Evolutionary conservation across 2,113 vertebrate species (phyloP).

Genomic region (Hippoglossus stenolepis): DNA sequence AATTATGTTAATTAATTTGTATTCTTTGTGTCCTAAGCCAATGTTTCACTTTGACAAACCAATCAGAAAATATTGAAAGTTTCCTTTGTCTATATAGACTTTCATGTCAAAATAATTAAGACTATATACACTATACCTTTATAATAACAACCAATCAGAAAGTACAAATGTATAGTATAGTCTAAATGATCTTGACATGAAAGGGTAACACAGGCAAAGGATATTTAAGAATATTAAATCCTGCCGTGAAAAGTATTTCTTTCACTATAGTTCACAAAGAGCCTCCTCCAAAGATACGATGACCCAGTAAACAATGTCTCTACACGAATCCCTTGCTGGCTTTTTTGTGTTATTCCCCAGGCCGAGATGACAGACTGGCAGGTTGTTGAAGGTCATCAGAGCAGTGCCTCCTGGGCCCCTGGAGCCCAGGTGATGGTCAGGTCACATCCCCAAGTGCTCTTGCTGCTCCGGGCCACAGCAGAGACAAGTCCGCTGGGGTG

Average conservation of each 20-base stretch:
- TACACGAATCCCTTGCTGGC: conserved; percentile 59
- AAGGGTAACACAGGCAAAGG: background rate
- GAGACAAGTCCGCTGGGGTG: conserved; percentile 81
- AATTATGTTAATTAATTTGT: no score
- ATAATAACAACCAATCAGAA: background rate
- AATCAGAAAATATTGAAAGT: conserved; percentile 13
- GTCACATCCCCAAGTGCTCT: conserved; percentile 71
- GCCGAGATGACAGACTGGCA: conserved; percentile 78
- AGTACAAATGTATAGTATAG: conserved; percentile 4
- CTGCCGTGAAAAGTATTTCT: conserved; percentile 34
- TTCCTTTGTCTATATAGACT: background rate
- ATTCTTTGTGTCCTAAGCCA: no score
- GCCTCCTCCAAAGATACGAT: conserved; percentile 53
- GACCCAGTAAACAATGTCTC: conserved; percentile 66
- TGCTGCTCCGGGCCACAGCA: conserved; percentile 70
- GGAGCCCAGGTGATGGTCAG: conserved; percentile 75
- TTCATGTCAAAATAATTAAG: background rate
- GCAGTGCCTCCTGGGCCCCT: conserved; percentile 64
- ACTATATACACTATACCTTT: background rate
- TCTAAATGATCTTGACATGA: background rate
- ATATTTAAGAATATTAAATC: conserved; percentile 26
- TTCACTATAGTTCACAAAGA: conserved; percentile 43
- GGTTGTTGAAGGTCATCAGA: conserved; percentile 79
- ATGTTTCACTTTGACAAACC: conserved; percentile 12
- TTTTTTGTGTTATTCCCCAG: conserved; percentile 61